phyloP scores from a whole-genome alignment of 2,888 invertebrate genomes.

The Drosophila mimetica region DNA sequence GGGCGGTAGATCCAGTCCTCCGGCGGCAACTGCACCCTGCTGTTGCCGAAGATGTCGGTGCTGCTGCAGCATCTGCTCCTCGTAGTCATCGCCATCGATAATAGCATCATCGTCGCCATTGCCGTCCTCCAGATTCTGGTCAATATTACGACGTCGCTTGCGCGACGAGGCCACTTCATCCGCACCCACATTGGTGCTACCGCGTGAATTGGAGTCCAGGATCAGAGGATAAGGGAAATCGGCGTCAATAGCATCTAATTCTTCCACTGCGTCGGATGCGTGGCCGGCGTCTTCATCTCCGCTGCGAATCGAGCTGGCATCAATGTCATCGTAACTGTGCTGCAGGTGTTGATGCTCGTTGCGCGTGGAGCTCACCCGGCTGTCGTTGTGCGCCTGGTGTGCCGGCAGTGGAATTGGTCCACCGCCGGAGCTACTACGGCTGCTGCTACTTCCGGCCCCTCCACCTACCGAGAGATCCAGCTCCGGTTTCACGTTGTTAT shows the following conservation, averaged over 20 bases:
- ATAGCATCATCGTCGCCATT: constrained; percentile 32
- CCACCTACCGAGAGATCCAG: constrained; percentile 72
- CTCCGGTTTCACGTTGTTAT: constrained; percentile 81
- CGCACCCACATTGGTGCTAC: constrained; percentile 45
- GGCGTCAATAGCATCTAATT: constrained; percentile 82
- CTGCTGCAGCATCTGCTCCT: constrained; percentile 82
- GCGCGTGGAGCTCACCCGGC: constrained; percentile 82
- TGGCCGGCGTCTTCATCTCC: constrained; percentile 69
- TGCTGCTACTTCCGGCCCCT: constrained; percentile 29
- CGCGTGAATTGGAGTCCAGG: constrained; percentile 78
- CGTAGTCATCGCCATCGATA: constrained; percentile 74
- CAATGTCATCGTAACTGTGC: constrained; percentile 74
- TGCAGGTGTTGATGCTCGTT: constrained; percentile 67
- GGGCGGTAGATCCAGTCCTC: constrained; percentile 72
- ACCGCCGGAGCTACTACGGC: constrained; percentile 28
- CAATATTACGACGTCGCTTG: constrained; percentile 71
- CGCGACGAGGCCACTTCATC: constrained; percentile 33
- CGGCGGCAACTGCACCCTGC: constrained; percentile 58
- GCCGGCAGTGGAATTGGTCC: constrained; percentile 66
- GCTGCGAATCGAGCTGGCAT: constrained; percentile 74
- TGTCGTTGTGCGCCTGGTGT: constrained; percentile 73
- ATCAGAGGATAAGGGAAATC: constrained; percentile 83
- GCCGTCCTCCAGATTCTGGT: constrained; percentile 54
- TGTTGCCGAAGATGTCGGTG: constrained; percentile 82
- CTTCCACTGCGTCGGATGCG: constrained; percentile 81